Conservation (phyloP, 2,888 invertebrate species). For the Icerya purchasi region DNA sequence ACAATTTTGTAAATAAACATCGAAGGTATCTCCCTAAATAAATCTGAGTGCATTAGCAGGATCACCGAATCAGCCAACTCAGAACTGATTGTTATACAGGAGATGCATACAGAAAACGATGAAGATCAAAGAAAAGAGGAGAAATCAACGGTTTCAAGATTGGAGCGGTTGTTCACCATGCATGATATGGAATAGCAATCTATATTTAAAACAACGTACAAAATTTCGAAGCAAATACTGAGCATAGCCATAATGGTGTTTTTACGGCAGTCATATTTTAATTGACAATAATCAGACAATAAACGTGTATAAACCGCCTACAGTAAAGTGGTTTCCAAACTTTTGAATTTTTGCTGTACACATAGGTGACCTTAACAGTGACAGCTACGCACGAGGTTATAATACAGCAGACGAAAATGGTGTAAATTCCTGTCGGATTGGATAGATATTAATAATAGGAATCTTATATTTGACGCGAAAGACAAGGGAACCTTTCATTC, state of each 20-base stretch:
- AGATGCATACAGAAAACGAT: not conserved
- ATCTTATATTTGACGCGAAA: not conserved
- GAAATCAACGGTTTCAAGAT: not conserved
- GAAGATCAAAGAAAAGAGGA: not conserved
- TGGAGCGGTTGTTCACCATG: not conserved
- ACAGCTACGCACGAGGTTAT: not conserved
- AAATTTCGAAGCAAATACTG: not conserved
- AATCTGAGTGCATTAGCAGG: not conserved
- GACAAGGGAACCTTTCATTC: not conserved
- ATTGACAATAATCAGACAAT: no score
- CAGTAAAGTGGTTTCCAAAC: not conserved
- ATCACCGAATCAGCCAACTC: not conserved
- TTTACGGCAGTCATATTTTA: not conserved
- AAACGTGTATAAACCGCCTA: not conserved
- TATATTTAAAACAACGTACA: not conserved
- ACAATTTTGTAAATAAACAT: not conserved
- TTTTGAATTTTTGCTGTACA: not conserved
- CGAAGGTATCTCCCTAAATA: not conserved
- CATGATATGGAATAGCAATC: not conserved
- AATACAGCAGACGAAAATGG: not conserved
- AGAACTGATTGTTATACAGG: not conserved
- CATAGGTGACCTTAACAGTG: not conserved
- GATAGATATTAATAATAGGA: not conserved
- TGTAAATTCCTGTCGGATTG: not conserved
- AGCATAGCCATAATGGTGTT: slow-evolving; percentile 1